Percentiles rank a stretch among this genome's conserved stretches.
These are phyloP conservation scores for Muscicapa comitata DNA, from an alignment of 2,797 vertebrate species.

Conservation along the genomic window DNA sequence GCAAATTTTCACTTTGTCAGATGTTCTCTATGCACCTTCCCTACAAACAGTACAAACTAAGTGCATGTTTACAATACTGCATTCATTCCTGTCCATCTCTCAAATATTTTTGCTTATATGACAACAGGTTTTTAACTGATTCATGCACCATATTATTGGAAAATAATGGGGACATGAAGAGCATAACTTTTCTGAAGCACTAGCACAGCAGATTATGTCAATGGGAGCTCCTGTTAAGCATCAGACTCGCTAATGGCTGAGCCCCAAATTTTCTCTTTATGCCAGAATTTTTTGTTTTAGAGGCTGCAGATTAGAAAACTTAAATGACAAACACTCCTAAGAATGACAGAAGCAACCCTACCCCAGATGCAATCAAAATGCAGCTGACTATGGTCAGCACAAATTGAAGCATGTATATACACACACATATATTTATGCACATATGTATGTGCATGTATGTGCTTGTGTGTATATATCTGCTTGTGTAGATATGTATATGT, in stretches of 20 bases:
- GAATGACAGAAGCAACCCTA: not conserved
- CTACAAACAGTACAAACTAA: not conserved
- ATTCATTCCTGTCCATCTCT: not conserved
- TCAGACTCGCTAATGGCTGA: not conserved
- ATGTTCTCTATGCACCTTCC: not conserved
- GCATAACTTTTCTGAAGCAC: not conserved
- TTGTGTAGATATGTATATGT: constrained; percentile 59
- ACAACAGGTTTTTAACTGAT: not conserved
- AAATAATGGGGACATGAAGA: not conserved
- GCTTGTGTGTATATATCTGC: not conserved
- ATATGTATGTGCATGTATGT: not conserved
- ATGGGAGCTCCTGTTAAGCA: not conserved
- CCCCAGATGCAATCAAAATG: not conserved
- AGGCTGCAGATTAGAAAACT: not conserved
- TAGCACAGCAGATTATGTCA: not conserved
- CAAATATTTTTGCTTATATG: not conserved
- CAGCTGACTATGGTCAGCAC: constrained; percentile 2
- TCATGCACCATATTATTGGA: not conserved
- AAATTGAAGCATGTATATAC: not conserved
- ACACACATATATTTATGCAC: not conserved
- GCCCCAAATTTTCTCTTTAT: not conserved
- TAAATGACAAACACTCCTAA: not conserved
- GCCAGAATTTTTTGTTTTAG: not conserved
- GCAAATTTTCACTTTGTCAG: not conserved
- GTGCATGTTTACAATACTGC: not conserved